A percentile compares a stretch with the other conserved stretches of the same genome.
These are phyloP conservation scores for Orchesella cincta DNA, from an alignment of 1,140 invertebrate genomes.

Conservation along the genomic window DNA sequence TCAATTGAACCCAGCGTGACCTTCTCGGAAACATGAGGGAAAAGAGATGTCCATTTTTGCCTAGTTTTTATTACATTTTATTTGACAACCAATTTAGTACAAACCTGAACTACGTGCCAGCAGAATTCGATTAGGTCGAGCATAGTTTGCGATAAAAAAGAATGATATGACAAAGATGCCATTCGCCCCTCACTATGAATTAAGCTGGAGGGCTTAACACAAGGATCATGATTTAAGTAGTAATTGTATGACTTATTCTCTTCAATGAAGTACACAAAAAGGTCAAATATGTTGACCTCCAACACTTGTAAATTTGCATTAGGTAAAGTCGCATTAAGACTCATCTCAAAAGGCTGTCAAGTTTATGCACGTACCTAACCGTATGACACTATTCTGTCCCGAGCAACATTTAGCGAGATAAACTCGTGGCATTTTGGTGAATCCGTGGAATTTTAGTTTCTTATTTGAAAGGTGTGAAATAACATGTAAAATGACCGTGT, in stretches of 20 bases:
- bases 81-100: neutral
- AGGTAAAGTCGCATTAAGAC: neutral
- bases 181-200: neutral
- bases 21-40: neutral
- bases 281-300: neutral
- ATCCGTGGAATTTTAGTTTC: too few relatives aligned
- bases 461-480: too few relatives aligned
- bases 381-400: too few relatives aligned
- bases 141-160: neutral
- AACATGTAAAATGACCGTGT: too few relatives aligned
- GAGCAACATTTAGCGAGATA: neutral
- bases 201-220: neutral
- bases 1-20: neutral
- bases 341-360: neutral
- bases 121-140: neutral
- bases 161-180: neutral
- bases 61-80: neutral
- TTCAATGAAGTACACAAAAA: neutral
- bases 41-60: neutral
- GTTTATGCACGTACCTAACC: too few relatives aligned
- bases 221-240: neutral
- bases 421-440: too few relatives aligned
- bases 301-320: neutral
- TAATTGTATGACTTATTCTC: neutral
- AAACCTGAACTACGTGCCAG: neutral